Percentiles rank a stretch among this genome's conserved stretches.
Evolutionary conservation across 1,140 invertebrate species (phyloP).

Genomic region (Drosophila teissieri): DNA sequence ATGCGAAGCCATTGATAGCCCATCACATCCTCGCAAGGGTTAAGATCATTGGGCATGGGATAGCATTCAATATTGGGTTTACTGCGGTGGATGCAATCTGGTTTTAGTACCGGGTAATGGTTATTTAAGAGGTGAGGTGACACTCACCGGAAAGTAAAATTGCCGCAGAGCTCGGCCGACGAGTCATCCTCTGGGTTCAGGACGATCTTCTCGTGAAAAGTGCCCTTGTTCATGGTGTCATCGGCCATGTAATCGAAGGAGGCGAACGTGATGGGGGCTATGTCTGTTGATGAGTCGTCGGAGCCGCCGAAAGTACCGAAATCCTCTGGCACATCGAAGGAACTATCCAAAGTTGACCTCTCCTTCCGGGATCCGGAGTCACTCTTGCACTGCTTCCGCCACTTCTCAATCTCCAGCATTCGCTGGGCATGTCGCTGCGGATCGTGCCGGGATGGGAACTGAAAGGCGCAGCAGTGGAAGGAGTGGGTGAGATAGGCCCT

Average conservation of each 20-base stretch:
- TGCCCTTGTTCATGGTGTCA: conserved; percentile 64
- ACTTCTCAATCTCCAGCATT: conserved; percentile 85
- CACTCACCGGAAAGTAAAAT: conserved; percentile 75
- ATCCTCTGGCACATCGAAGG: conserved; percentile 4
- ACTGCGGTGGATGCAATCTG: conserved; percentile 24
- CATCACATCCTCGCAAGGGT: conserved; percentile 96
- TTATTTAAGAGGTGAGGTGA: too few relatives aligned
- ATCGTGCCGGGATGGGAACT: conserved; percentile 91
- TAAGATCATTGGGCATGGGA: conserved; percentile 93
- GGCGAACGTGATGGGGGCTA: conserved; percentile 13
- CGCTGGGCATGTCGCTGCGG: conserved; percentile 87
- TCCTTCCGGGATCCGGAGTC: not conserved
- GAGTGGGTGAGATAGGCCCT: conserved; percentile 91
- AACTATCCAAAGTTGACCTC: not conserved
- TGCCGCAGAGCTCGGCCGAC: conserved; percentile 76
- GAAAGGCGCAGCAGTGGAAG: conserved; percentile 96
- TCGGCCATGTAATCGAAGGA: conserved; percentile 66
- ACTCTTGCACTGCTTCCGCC: conserved; percentile 70
- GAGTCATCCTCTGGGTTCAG: conserved; percentile 72
- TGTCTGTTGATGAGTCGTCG: conserved; percentile 1
- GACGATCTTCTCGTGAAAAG: conserved; percentile 73
- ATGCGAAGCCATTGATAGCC: conserved; percentile 91
- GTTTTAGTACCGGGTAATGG: not conserved
- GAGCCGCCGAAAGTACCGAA: conserved; percentile 21
- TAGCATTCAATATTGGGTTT: conserved; percentile 88